Percentiles rank a stretch among this genome's conserved stretches.
These are phyloP conservation scores for Ganaspis brasiliensis DNA, from an alignment of 2,888 invertebrate species.

Conservation along the genomic window DNA sequence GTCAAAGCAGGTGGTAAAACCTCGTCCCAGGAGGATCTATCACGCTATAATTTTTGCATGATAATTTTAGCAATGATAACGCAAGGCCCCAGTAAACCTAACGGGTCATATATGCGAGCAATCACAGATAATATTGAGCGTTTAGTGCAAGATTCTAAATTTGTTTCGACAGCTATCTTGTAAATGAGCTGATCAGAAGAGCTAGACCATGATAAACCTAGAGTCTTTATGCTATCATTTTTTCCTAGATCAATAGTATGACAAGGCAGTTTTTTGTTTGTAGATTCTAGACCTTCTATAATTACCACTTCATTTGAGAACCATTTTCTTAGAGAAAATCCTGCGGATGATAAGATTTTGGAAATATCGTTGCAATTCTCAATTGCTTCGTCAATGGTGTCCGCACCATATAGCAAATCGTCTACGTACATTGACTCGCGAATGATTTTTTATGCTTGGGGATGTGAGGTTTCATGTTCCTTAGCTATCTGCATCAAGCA, in stretches of 20 bases:
- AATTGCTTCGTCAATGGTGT: conserved; percentile 53
- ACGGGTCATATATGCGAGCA: conserved; percentile 63
- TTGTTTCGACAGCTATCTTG: neutral
- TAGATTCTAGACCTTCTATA: neutral
- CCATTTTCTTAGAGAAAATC: conserved; percentile 63
- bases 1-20: conserved; percentile 31
- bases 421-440: conserved; percentile 65
- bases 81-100: conserved; percentile 61
- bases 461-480: conserved; percentile 50
- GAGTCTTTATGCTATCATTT: conserved; percentile 40
- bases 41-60: conserved; percentile 40
- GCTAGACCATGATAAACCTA: conserved; percentile 50
- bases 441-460: conserved; percentile 51
- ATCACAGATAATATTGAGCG: conserved; percentile 51
- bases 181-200: conserved; percentile 46
- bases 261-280: conserved; percentile 8
- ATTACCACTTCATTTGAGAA: conserved; percentile 36
- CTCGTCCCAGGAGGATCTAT: conserved; percentile 36
- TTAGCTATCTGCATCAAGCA: conserved; percentile 60
- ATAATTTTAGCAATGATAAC: neutral
- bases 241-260: neutral
- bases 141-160: conserved; percentile 10
- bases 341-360: conserved; percentile 46
- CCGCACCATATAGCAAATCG: conserved; percentile 62
- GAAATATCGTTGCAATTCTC: conserved; percentile 50